phyloP scores from a whole-genome alignment of 1,140 invertebrate species.

The Drosophila pruinosa region DNA sequence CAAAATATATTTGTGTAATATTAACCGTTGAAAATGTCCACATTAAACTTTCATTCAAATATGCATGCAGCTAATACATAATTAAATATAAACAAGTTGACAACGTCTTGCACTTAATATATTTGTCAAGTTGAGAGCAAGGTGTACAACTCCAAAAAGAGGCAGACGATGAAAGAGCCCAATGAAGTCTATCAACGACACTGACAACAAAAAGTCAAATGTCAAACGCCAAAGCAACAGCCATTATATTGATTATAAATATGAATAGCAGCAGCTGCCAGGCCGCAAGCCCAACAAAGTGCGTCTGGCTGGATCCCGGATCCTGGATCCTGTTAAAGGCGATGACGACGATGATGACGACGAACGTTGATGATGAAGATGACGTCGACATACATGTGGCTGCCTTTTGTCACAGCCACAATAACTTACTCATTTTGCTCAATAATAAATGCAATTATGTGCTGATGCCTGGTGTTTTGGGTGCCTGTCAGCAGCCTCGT shows the following conservation, averaged over 20 bases:
- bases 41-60: too few species aligned
- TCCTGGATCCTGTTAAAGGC: background rate
- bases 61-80: too few species aligned
- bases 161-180: background rate
- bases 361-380: slow-evolving; percentile 1
- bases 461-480: slow-evolving; percentile 31
- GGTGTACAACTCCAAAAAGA: too few species aligned
- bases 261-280: slow-evolving; percentile 47
- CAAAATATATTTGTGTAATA: too few species aligned
- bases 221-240: slow-evolving; percentile 67
- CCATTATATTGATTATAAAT: slow-evolving; percentile 77
- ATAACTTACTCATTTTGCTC: slow-evolving; percentile 80
- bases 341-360: background rate
- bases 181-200: slow-evolving; percentile 53
- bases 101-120: too few species aligned
- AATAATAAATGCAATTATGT: slow-evolving; percentile 82
- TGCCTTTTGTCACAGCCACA: slow-evolving; percentile 76
- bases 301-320: slow-evolving; percentile 46
- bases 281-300: slow-evolving; percentile 44
- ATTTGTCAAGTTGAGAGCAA: too few species aligned
- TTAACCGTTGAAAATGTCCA: too few species aligned
- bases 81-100: too few species aligned
- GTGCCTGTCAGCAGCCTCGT: slow-evolving; percentile 4
- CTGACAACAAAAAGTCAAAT: slow-evolving; percentile 67
- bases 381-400: slow-evolving; percentile 66